Conservation (phyloP, 2,797 vertebrate genomes). For the Carduelis carduelis region DNA sequence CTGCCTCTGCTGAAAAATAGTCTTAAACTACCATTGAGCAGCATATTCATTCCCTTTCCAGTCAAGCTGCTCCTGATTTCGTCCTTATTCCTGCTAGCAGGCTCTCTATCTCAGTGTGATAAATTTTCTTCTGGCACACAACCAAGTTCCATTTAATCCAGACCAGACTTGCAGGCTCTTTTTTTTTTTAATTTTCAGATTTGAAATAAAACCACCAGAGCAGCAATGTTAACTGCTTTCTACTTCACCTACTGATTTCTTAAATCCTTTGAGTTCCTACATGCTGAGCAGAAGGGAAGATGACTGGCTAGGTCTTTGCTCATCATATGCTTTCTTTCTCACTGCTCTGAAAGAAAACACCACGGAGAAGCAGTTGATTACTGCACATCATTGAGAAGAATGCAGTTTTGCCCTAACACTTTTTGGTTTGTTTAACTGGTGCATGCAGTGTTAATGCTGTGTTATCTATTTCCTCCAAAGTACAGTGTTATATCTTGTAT, state of each 20-base stretch:
- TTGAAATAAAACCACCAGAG: background rate
- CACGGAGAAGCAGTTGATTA: background rate
- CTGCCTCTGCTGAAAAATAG: background rate
- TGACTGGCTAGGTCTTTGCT: background rate
- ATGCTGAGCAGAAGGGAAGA: background rate
- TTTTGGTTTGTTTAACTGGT: background rate
- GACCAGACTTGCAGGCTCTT: background rate
- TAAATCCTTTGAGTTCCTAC: background rate
- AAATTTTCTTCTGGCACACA: background rate
- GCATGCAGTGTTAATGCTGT: background rate
- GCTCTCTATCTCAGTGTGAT: background rate
- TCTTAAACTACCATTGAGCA: background rate
- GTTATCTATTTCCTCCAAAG: background rate
- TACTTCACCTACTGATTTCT: background rate
- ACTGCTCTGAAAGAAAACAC: background rate
- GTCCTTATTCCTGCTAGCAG: background rate
- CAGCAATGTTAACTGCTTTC: background rate
- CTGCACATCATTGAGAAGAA: background rate
- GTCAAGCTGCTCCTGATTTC: background rate
- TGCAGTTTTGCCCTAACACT: background rate
- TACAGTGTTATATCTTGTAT: background rate
- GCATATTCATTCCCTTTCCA: background rate
- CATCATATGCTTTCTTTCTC: background rate
- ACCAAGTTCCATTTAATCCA: slow-evolving; percentile 8
- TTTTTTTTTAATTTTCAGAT: background rate